Evolutionary conservation across 2,888 invertebrate species (phyloP), one percentile per base, ranked within the genome.

Genomic region (Lochmaea capreae): DNA sequence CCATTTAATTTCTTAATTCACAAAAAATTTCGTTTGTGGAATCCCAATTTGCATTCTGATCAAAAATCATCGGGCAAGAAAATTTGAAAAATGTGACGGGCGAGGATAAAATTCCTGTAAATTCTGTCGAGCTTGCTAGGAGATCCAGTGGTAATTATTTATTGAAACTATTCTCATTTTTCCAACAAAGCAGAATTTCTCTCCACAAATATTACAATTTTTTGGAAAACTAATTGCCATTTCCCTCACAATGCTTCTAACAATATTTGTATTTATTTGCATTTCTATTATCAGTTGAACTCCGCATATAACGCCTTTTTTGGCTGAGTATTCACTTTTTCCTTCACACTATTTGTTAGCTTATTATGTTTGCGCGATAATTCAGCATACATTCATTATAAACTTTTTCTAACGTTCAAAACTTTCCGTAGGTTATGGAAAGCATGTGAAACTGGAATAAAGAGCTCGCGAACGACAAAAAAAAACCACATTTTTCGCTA

Each of bases 381-480:
- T 54, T 66, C n/a, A 39, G 11, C 39, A 39, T 57, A 54, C 8
- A 33, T 33, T 33, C 33, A 8, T 33, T 33, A 33, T 33, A 1
- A 66, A 66, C 9, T 57, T 66, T 57, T 66, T 54, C 57, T 66
- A 33, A 39, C 54, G 39, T 54, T 57, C 33, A n/a, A 3, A 54
- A 39, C 57, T 57, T 65, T 52, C 49, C 14, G n/a, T 12, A n/a
- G 54, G 26, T 46, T 49, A 65, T 26, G 54, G 11, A 33, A 65
- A 65, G 52, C 54, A 61, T n/a, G 33, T 9, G 33, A 65, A 65
- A 54, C 54, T 66, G 57, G 57, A 66, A 66, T 33, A 54, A 54
- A 66, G 16, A 66, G 39, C 11, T 57, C 33, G 33, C 33, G 8
- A 39, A 16, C n/a, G 9, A 67, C 49, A 16, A 68, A 68, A 68